These are phyloP conservation scores for Chromoteleia sp. DNA, from an alignment of 2,888 invertebrate genomes.

Conservation along the genomic window DNA sequence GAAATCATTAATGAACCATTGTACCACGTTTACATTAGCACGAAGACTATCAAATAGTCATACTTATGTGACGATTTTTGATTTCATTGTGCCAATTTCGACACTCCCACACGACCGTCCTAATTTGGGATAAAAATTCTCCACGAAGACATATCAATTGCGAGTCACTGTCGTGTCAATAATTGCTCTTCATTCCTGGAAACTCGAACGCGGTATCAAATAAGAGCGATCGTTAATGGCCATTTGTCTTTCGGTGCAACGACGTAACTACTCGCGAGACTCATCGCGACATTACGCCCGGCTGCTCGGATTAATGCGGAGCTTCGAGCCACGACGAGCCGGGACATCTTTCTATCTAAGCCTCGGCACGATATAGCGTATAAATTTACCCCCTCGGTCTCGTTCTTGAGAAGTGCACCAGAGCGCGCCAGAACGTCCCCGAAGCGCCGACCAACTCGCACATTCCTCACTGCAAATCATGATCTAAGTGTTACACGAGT, in stretches of 20 bases:
- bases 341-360: constrained; percentile 63
- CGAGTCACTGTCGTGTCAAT: background rate
- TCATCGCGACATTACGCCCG: constrained; percentile 59
- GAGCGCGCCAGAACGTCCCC: constrained; percentile 48
- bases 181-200: background rate
- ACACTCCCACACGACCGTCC: too few relatives aligned
- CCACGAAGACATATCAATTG: too few relatives aligned
- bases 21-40: too few relatives aligned
- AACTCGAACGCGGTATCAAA: constrained; percentile 5
- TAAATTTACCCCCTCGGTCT: constrained; percentile 59
- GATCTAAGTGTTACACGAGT: constrained; percentile 62
- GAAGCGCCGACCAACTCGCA: constrained; percentile 43
- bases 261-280: constrained; percentile 53
- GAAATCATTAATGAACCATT: too few relatives aligned
- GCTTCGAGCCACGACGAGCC: constrained; percentile 45
- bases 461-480: constrained; percentile 62
- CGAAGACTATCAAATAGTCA: too few relatives aligned
- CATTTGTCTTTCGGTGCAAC: constrained; percentile 47
- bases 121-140: too few relatives aligned
- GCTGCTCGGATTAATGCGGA: constrained; percentile 62
- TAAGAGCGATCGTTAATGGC: constrained; percentile 39
- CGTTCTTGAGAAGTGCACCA: constrained; percentile 56
- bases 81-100: too few relatives aligned
- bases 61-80: too few relatives aligned
- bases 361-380: constrained; percentile 54